Evolutionary conservation across 2,113 vertebrate species (phyloP).

Genomic region (Gnathonemus longibarbis): DNA sequence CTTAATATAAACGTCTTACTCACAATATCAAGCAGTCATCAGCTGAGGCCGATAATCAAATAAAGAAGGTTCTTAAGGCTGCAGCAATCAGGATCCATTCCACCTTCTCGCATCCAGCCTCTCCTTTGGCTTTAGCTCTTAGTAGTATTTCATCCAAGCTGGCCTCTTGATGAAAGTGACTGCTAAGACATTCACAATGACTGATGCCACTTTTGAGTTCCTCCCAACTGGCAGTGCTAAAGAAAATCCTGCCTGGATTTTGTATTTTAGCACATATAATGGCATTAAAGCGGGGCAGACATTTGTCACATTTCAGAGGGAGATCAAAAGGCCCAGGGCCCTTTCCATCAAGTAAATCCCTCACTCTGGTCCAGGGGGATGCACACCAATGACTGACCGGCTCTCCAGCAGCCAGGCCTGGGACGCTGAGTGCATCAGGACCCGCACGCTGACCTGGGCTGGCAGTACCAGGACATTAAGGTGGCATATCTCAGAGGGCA

Average conservation of each 20-base stretch:
- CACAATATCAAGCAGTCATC: neutral
- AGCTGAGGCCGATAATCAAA: neutral
- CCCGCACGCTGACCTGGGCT: neutral
- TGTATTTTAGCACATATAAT: neutral
- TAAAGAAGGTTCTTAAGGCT: neutral
- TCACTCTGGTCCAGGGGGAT: neutral
- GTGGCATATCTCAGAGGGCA: neutral
- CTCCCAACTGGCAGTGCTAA: neutral
- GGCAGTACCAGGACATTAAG: neutral
- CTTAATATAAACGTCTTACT: neutral
- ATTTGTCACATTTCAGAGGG: slow-evolving; percentile 2
- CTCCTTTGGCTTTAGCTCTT: neutral
- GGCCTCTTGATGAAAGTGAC: neutral
- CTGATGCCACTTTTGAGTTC: neutral
- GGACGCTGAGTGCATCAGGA: neutral
- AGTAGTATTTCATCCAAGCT: neutral
- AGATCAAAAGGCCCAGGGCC: neutral
- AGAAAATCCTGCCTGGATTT: neutral
- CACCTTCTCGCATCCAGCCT: neutral
- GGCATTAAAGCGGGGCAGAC: neutral
- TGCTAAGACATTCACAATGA: neutral
- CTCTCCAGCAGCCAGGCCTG: neutral
- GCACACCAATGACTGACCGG: neutral
- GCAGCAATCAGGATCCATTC: neutral
- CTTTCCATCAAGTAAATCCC: neutral